phyloP scores from a whole-genome alignment of 1,140 invertebrate species.

The Pantala flavescens region DNA sequence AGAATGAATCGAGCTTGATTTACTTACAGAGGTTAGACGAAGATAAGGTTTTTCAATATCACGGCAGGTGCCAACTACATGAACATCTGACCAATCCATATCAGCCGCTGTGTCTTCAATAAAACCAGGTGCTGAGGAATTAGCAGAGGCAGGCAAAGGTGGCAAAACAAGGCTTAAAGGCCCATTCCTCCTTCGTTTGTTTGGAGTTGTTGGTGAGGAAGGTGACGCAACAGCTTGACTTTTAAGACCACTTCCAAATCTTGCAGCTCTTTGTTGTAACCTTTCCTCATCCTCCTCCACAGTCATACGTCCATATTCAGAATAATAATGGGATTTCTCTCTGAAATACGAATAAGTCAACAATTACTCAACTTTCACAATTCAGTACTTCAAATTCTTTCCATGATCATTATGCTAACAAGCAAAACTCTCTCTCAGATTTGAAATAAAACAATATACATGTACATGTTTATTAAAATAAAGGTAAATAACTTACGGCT shows the following conservation, averaged over 20 bases:
- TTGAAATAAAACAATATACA: too few relatives aligned
- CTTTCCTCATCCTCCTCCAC: slow-evolving; percentile 48
- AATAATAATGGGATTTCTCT: slow-evolving; percentile 48
- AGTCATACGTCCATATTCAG: slow-evolving; percentile 45
- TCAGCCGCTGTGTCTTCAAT: background rate
- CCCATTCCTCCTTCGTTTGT: background rate
- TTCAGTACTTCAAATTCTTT: too few relatives aligned
- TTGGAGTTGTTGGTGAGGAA: slow-evolving; percentile 18
- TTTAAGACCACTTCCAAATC: slow-evolving; percentile 46
- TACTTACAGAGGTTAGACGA: slow-evolving; percentile 70
- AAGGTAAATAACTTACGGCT: slow-evolving; percentile 11
- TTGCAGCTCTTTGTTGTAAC: slow-evolving; percentile 72
- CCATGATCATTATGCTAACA: too few relatives aligned
- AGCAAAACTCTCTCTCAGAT: too few relatives aligned
- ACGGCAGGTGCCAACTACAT: slow-evolving; percentile 85
- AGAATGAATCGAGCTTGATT: background rate
- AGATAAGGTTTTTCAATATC: slow-evolving; percentile 93
- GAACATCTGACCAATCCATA: slow-evolving; percentile 62
- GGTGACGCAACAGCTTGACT: background rate
- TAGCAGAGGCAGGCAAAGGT: background rate
- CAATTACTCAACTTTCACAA: too few relatives aligned
- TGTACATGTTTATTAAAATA: too few relatives aligned
- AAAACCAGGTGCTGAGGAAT: background rate
- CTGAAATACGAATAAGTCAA: slow-evolving; percentile 8
- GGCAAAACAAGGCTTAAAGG: background rate